A percentile compares a stretch with the other conserved stretches of the same genome.
Conservation (phyloP, 2,797 vertebrate genomes). For the Gallinago nigripennis region DNA sequence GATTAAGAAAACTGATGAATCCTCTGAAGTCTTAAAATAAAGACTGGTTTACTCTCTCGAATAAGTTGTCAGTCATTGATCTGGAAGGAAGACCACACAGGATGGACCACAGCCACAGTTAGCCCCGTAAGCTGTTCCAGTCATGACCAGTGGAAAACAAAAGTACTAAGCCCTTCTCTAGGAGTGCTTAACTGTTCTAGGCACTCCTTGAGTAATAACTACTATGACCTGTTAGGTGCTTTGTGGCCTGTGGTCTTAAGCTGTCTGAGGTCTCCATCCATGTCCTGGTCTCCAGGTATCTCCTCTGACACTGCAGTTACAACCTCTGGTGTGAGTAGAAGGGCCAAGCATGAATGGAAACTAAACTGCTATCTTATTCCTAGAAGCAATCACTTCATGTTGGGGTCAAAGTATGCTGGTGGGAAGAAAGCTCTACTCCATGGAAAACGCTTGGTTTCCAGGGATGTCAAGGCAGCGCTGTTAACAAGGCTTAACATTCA, state of each 20-base stretch:
- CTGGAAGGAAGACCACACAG: neutral
- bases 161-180: neutral
- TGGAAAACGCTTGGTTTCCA: neutral
- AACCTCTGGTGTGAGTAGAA: neutral
- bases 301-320: neutral
- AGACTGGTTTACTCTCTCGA: neutral
- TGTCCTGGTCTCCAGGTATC: neutral
- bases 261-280: neutral
- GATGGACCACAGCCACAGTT: neutral
- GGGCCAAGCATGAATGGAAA: neutral
- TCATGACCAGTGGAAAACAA: neutral
- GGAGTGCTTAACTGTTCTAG: neutral
- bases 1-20: constrained; percentile 3
- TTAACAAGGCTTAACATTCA: neutral
- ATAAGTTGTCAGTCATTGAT: neutral
- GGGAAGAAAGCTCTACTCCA: neutral
- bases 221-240: neutral
- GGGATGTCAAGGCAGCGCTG: neutral
- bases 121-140: neutral
- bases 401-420: neutral
- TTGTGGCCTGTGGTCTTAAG: neutral
- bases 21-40: constrained; percentile 7
- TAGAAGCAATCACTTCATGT: neutral
- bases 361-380: neutral
- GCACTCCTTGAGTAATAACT: neutral